Conservation (phyloP, 2,888 invertebrate species). For the Leptinotarsa rubiginosa region DNA sequence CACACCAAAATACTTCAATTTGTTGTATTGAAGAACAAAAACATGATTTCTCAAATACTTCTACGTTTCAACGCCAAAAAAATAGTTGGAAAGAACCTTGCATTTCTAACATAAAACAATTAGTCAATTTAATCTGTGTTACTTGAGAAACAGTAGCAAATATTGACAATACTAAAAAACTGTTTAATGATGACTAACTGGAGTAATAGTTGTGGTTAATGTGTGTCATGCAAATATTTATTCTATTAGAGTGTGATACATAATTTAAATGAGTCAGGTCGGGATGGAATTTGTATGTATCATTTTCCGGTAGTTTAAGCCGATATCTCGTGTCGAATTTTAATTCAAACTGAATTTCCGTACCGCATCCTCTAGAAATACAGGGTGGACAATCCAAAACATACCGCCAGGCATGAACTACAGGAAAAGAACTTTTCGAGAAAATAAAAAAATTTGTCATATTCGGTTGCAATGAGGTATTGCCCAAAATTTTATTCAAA, state of each 20-base stretch:
- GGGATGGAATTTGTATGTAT: slow-evolving; percentile 14
- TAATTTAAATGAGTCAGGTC: slow-evolving; percentile 29
- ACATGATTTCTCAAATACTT: background rate
- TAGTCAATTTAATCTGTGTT: slow-evolving; percentile 21
- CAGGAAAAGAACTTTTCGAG: too few species aligned
- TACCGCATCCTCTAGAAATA: too few species aligned
- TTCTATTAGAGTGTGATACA: slow-evolving; percentile 27
- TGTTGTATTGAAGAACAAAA: too few species aligned
- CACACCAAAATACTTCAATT: too few species aligned
- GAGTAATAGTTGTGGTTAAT: slow-evolving; percentile 33
- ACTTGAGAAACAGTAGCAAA: slow-evolving; percentile 27
- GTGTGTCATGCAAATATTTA: slow-evolving; percentile 39
- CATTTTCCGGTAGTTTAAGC: slow-evolving; percentile 11
- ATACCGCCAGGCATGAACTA: too few species aligned
- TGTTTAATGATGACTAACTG: slow-evolving; percentile 32
- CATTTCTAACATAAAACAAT: slow-evolving; percentile 2
- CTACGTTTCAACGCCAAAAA: background rate
- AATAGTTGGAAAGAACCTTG: background rate
- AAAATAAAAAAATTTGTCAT: too few species aligned
- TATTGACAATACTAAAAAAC: slow-evolving; percentile 28
- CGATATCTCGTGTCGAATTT: background rate
- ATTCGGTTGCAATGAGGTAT: too few species aligned
- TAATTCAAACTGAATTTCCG: background rate
- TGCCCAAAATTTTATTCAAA: too few species aligned
- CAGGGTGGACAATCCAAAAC: too few species aligned